These are phyloP conservation scores for Trinorchestia longiramus DNA, from an alignment of 1,140 invertebrate genomes.

Conservation along the genomic window DNA sequence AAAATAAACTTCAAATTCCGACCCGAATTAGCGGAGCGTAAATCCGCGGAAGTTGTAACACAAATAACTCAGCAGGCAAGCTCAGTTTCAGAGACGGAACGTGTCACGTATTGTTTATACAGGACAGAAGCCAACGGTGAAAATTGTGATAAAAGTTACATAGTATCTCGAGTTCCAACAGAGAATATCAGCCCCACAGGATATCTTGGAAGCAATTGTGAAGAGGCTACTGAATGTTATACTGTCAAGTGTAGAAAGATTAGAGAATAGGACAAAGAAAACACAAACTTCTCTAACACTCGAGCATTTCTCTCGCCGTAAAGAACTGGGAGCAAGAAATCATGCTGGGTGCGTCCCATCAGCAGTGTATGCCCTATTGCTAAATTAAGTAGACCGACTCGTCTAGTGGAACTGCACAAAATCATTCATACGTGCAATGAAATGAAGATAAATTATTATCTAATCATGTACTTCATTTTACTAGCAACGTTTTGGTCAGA, in stretches of 20 bases:
- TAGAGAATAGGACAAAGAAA: not conserved
- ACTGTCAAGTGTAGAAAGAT: not conserved
- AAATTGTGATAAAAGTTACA: not conserved
- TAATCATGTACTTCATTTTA: not conserved
- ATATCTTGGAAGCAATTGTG: not conserved
- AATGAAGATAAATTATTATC: not conserved
- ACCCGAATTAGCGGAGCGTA: not conserved
- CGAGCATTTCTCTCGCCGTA: not conserved
- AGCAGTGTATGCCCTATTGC: not conserved
- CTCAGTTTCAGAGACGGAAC: not conserved
- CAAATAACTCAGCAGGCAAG: not conserved
- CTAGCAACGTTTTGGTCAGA: not conserved
- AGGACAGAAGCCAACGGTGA: not conserved
- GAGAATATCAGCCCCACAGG: not conserved
- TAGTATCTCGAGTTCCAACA: not conserved
- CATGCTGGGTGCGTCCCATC: not conserved
- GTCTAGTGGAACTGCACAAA: not conserved
- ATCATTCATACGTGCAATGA: not conserved
- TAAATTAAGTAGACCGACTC: not conserved
- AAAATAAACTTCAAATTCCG: not conserved
- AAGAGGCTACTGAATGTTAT: not conserved
- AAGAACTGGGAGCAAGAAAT: not conserved
- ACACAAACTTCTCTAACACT: not conserved
- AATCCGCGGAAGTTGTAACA: not conserved
- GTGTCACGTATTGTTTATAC: not conserved